These are phyloP conservation scores for Lates japonicus DNA, from an alignment of 2,797 vertebrate species.

Conservation along the genomic window DNA sequence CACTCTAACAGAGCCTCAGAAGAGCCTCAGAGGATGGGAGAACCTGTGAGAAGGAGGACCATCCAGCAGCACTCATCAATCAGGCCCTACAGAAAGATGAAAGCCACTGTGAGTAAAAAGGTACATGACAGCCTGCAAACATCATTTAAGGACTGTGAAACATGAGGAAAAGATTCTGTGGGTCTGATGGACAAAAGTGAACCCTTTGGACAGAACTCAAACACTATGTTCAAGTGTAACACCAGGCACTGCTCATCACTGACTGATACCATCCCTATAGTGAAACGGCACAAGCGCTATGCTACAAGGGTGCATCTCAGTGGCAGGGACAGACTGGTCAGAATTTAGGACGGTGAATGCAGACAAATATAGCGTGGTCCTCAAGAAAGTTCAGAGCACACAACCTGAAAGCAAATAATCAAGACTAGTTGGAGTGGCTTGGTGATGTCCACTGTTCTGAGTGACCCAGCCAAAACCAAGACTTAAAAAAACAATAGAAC, in stretches of 20 bases:
- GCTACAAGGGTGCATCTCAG: not conserved
- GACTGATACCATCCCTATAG: not conserved
- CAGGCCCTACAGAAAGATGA: not conserved
- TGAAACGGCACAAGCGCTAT: too few relatives aligned
- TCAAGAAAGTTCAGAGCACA: not conserved
- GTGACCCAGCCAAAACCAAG: not conserved
- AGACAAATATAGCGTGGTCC: not conserved
- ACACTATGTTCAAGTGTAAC: not conserved
- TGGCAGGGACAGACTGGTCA: too few relatives aligned
- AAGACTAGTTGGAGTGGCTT: not conserved
- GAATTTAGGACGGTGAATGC: not conserved
- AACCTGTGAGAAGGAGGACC: not conserved
- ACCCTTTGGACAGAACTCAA: not conserved
- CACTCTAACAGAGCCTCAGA: not conserved
- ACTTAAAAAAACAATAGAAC: not conserved
- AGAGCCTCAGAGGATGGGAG: not conserved
- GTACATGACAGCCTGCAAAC: not conserved
- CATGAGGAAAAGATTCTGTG: not conserved
- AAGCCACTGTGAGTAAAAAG: not conserved
- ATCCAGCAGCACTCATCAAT: too few relatives aligned
- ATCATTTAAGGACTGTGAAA: not conserved
- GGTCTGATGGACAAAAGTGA: not conserved
- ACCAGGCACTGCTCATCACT: not conserved
- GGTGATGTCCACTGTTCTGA: too few relatives aligned
- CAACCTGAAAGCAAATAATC: not conserved